These are phyloP conservation scores for Rafetus swinhoei DNA, from an alignment of 2,113 vertebrate species.

Conservation along the genomic window DNA sequence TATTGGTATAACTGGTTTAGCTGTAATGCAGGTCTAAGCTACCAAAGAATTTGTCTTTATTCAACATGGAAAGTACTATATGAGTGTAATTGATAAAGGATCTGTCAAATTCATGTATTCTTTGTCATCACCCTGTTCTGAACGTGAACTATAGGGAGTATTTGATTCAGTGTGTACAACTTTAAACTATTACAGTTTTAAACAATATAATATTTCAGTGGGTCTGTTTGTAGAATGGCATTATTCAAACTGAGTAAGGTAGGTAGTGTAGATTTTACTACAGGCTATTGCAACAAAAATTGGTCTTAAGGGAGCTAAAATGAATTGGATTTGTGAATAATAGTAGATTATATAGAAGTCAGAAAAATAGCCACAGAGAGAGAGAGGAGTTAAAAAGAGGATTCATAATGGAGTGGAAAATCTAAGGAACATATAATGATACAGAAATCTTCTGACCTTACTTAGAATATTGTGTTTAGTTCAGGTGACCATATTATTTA, in stretches of 20 bases:
- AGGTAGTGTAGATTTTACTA: conserved; percentile 4
- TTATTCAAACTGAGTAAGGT: not conserved
- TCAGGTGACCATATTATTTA: conserved; percentile 66
- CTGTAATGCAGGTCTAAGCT: not conserved
- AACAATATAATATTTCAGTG: not conserved
- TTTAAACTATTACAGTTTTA: not conserved
- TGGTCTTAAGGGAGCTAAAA: not conserved
- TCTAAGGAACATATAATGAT: conserved; percentile 43
- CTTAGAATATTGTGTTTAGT: conserved; percentile 64
- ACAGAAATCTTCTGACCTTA: conserved; percentile 47
- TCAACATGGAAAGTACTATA: not conserved
- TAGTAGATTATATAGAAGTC: not conserved
- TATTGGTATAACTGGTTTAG: not conserved
- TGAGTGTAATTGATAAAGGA: not conserved
- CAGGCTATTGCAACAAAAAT: not conserved
- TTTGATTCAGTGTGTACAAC: not conserved
- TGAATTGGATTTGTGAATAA: not conserved
- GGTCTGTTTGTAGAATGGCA: not conserved
- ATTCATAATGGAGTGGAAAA: conserved; percentile 38
- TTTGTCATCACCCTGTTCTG: not conserved
- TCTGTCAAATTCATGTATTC: not conserved
- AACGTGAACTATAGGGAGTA: not conserved
- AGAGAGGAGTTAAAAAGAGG: not conserved
- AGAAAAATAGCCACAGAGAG: not conserved
- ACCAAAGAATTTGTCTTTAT: not conserved